Evolutionary conservation across 2,888 invertebrate species (phyloP), one percentile per base, ranked within the genome.

Genomic region (Pseudolycoriella hygida): DNA sequence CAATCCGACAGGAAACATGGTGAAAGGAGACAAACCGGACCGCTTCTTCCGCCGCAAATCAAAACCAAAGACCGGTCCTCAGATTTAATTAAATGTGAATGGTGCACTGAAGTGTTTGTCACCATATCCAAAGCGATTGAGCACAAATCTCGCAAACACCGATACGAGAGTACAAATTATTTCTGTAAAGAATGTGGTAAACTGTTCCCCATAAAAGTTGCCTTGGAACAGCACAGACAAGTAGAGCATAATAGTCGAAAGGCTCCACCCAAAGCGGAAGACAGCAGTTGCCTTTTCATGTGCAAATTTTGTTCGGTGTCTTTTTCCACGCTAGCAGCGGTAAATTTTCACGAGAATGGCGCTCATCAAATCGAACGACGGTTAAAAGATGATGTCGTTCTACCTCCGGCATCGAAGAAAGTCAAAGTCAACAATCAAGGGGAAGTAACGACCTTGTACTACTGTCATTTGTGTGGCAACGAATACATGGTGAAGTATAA

Each of bases 181-280:
- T 77, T 74, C 58, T 79, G 78, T 49, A 70, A 72, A 19, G 72
- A 72, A 64, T 79, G 79, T 57, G 78, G 78, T 8, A 77, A 74
- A 67, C 72, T 77, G 45, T 79, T 78, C 57, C 76, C 77, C 12
- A 12, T 34, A 56, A 76, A 76, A 68, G 71, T 73, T 17, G 48
- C 49, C 2, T 17, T 51, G 17, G 40, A 46, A 10, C 44, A 48
- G 25, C 50, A 51, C 37, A 45, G 34, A 17, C 19, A 46, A 12
- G 43, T 30, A 8, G 32, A 40, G 11, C 47, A 49, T 32, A 41
- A 40, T 4, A 25, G 8, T 6, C 25, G 5, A 8, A 4, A 25
- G 8, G 8, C 25, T 6, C 25, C 4, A 25, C 25, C 5, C 4
- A 25, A 4, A 5, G 15, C 5, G 4, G 11, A 34, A 8, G 34